Evolutionary conservation across 2,888 invertebrate species (phyloP).

Genomic region (Sesia apiformis): DNA sequence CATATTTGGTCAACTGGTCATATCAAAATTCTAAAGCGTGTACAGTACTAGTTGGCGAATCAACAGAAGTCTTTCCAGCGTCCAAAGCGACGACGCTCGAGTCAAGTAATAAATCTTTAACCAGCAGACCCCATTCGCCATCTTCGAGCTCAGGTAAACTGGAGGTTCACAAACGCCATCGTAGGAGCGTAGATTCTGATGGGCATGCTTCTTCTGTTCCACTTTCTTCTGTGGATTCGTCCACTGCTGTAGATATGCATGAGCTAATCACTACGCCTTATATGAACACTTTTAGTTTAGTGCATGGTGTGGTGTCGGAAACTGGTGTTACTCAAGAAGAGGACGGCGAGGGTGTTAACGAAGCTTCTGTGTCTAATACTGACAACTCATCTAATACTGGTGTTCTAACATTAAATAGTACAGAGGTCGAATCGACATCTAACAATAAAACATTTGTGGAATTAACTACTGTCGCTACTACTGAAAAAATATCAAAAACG

Average conservation of each 20-base stretch:
- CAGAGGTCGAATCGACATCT: background rate
- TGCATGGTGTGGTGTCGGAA: conserved; percentile 59
- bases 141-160: conserved; percentile 72
- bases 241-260: conserved; percentile 66
- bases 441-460: background rate
- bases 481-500: background rate
- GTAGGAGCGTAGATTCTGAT: conserved; percentile 77
- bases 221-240: conserved; percentile 50
- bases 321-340: conserved; percentile 24
- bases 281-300: conserved; percentile 56
- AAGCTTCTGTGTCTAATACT: conserved; percentile 44
- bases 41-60: conserved; percentile 88
- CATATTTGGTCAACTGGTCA: conserved; percentile 89
- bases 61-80: conserved; percentile 78
- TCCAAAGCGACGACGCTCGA: conserved; percentile 82
- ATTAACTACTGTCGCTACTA: background rate
- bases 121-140: conserved; percentile 77
- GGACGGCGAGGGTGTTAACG: conserved; percentile 27
- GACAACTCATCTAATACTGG: conserved; percentile 36
- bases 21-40: conserved; percentile 88
- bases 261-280: conserved; percentile 57
- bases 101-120: conserved; percentile 80
- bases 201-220: conserved; percentile 71
- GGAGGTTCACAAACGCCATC: conserved; percentile 75
- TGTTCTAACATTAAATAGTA: conserved; percentile 31